Evolutionary conservation across 2,888 invertebrate genomes (phyloP).

Genomic region (Seladonia tumulorum): DNA sequence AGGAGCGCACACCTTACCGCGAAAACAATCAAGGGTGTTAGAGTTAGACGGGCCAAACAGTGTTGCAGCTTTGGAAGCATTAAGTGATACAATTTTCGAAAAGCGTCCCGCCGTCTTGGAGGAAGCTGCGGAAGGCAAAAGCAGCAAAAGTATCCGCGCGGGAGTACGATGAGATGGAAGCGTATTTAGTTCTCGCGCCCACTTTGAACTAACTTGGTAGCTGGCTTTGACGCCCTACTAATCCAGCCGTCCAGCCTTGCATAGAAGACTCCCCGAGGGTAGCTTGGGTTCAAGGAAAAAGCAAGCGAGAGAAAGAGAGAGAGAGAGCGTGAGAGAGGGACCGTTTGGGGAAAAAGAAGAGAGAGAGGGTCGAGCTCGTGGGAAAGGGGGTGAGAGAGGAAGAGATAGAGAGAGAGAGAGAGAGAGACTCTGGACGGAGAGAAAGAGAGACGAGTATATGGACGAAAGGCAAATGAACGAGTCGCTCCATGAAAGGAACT

Average conservation of each 20-base stretch:
- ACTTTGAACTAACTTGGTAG: slow-evolving; percentile 72
- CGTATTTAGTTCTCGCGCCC: slow-evolving; percentile 72
- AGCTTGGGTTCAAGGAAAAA: slow-evolving; percentile 59
- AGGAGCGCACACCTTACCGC: not conserved
- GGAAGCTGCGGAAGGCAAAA: slow-evolving; percentile 20
- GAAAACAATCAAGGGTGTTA: not conserved
- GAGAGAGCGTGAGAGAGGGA: slow-evolving; percentile 44
- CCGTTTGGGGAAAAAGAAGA: slow-evolving; percentile 44
- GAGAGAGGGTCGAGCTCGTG: slow-evolving; percentile 33
- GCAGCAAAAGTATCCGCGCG: slow-evolving; percentile 41
- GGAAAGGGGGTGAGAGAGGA: slow-evolving; percentile 44
- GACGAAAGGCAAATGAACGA: slow-evolving; percentile 84
- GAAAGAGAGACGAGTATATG: slow-evolving; percentile 65
- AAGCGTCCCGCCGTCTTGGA: not conserved
- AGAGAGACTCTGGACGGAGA: slow-evolving; percentile 53
- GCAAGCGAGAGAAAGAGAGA: slow-evolving; percentile 58
- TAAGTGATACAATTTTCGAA: slow-evolving; percentile 8
- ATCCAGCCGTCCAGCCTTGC: slow-evolving; percentile 75
- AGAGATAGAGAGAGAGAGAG: slow-evolving; percentile 42
- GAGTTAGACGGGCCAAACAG: not conserved
- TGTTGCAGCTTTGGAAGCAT: not conserved
- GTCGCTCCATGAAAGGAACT: slow-evolving; percentile 83
- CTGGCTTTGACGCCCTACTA: slow-evolving; percentile 80
- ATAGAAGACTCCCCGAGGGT: slow-evolving; percentile 68
- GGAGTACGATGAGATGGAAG: slow-evolving; percentile 48